Base-by-base conservation (phyloP, 2,888 invertebrate genomes). In the Tachina lurida region DNA sequence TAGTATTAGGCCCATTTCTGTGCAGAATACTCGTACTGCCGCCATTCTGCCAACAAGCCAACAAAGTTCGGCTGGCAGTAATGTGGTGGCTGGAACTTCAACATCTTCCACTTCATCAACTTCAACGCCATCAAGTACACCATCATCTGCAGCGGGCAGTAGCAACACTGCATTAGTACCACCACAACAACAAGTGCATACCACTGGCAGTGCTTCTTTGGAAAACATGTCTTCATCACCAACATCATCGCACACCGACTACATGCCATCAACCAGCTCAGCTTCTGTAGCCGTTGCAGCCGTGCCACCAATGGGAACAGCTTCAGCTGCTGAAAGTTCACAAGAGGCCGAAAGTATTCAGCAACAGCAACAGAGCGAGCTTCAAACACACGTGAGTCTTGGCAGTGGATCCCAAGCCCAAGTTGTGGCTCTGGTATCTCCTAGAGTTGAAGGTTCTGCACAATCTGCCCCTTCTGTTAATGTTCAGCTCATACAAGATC, bases 1-100 rank as follows among this genome's bases (percentile, higher is more conserved):
- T 22, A 98, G 98, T 89, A 98, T 98, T 89, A 94, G 98, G 49
- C 98, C 98, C 0, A 97, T 98, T 95, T 96, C 96, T 2, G 95
- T 95, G 74, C 95, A 95, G 71, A 94, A 94, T 87, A 94, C 95
- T 52, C 93, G 96, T 77, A 96, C 96, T 88, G 96, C 96, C 31
- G 96, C 96, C 68, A 96, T 97, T 76, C 94, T 97, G 65, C 97
- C 97, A 0, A 96, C 96, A 60, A 93, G 93, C 47, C 93, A 93
- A 86, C 91, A 91, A 71, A 89, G 68, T 58, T 85, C 87, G 12
- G 60, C 74, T 45, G 96, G 96, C 92, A 68, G 77, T 39, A 90
- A 91, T 9, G 89, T 90, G 12, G 88, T 89, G 0, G 89, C 88
- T 49, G 90, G 90, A 17, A 89, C 91, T 39, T 84, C 90, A 79